Conservation (phyloP, 1,140 invertebrate genomes). For the Papilio aristodemus region DNA sequence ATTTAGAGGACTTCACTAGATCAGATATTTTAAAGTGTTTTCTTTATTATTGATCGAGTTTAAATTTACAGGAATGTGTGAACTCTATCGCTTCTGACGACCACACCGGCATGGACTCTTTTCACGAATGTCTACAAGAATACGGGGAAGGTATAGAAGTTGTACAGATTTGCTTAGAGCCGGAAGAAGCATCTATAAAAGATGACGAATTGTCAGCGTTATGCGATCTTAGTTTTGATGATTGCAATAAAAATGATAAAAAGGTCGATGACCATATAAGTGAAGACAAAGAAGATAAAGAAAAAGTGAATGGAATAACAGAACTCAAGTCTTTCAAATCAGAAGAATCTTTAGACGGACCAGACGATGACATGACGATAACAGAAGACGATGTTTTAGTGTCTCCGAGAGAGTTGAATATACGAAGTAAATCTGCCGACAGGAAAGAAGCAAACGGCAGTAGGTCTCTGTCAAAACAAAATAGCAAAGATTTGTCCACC, state of each 20-base stretch:
- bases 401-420: constrained; percentile 65
- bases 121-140: constrained; percentile 83
- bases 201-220: constrained; percentile 76
- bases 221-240: constrained; percentile 75
- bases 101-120: constrained; percentile 82
- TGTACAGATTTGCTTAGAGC: constrained; percentile 82
- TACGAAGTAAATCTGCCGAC: constrained; percentile 63
- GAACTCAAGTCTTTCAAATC: constrained; percentile 69
- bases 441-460: constrained; percentile 56
- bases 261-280: constrained; percentile 39
- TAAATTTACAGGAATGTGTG: constrained; percentile 71
- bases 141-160: constrained; percentile 83
- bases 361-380: constrained; percentile 78
- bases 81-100: constrained; percentile 81
- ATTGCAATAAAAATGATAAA: constrained; percentile 60
- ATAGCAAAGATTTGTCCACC: constrained; percentile 77
- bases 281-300: constrained; percentile 44
- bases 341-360: constrained; percentile 72
- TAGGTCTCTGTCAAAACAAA: constrained; percentile 66
- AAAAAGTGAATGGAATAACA: constrained; percentile 59
- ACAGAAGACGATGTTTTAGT: constrained; percentile 73
- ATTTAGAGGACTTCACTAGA: too few species aligned
- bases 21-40: neutral
- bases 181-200: constrained; percentile 76
- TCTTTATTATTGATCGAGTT: neutral